phyloP scores from a whole-genome alignment of 92 coral and sea anemone species.

The Chrysogorgia sp. region DNA sequence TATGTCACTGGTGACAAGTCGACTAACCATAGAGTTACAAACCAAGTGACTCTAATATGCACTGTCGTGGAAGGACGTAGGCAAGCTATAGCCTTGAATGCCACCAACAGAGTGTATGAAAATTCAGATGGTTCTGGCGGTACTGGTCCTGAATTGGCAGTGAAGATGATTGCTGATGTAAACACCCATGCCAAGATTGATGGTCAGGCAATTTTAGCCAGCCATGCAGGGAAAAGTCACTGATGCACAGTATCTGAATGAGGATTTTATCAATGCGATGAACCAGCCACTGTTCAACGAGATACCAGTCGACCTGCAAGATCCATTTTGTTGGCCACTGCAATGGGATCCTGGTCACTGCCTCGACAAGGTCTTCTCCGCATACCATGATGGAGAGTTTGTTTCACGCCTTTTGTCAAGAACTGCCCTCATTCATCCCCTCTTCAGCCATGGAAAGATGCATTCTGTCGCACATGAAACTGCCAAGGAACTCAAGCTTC shows the following conservation, averaged over 20 bases:
- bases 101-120: constrained; percentile 13
- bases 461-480: constrained; percentile 21
- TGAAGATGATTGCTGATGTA: too few species aligned
- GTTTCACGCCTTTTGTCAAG: neutral
- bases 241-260: constrained; percentile 19
- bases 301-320: neutral
- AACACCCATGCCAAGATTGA: too few species aligned
- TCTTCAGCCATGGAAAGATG: constrained; percentile 22
- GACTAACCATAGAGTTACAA: constrained; percentile 28
- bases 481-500: constrained; percentile 31
- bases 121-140: constrained; percentile 31
- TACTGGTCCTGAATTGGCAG: constrained; percentile 20
- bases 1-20: constrained; percentile 37
- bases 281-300: constrained; percentile 20
- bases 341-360: constrained; percentile 41
- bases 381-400: neutral
- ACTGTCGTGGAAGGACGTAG: constrained; percentile 32
- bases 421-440: constrained; percentile 12
- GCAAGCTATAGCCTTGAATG: constrained; percentile 13
- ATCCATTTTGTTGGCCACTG: constrained; percentile 14
- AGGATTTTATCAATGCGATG: constrained; percentile 16
- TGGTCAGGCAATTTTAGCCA: constrained; percentile 12
- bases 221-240: constrained; percentile 29
- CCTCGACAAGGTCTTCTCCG: constrained; percentile 24
- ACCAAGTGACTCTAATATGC: constrained; percentile 28